Percentiles rank a stretch among this genome's conserved stretches.
Conservation (phyloP, 1,140 invertebrate species). For the Pachypeltis micranthus region DNA sequence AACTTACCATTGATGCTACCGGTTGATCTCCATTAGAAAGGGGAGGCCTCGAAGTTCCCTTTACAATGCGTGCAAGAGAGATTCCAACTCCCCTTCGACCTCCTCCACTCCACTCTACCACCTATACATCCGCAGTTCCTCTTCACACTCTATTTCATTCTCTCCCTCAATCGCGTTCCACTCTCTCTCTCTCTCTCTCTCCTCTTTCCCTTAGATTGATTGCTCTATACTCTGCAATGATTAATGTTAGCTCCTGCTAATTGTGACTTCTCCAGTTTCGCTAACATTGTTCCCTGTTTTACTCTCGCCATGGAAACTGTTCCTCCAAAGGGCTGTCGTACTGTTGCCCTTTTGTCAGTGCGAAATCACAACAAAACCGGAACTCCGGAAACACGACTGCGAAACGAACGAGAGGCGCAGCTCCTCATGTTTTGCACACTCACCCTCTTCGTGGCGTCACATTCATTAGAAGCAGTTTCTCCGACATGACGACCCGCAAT, state of each 20-base stretch:
- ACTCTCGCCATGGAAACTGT: background rate
- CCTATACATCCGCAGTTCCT: background rate
- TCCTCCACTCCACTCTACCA: no score
- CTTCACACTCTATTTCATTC: background rate
- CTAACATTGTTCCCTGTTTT: background rate
- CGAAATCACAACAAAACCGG: background rate
- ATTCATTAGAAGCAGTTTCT: background rate
- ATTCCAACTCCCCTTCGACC: background rate
- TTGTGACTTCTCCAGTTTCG: background rate
- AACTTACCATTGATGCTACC: background rate
- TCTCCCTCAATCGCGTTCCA: slow-evolving; percentile 21
- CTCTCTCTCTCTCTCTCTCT: slow-evolving; percentile 11
- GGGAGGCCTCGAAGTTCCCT: no score
- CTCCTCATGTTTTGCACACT: background rate
- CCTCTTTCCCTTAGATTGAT: slow-evolving; percentile 23
- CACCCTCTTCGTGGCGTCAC: background rate
- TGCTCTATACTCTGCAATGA: slow-evolving; percentile 13
- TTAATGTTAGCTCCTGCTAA: background rate
- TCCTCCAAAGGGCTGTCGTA: background rate
- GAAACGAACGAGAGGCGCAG: no score
- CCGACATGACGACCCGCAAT: background rate
- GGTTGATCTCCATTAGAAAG: background rate
- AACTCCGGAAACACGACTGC: no score
- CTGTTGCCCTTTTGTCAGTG: background rate
- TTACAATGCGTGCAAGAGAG: background rate